Conservation (phyloP, 2,113 vertebrate genomes). For the Equus quagga region DNA sequence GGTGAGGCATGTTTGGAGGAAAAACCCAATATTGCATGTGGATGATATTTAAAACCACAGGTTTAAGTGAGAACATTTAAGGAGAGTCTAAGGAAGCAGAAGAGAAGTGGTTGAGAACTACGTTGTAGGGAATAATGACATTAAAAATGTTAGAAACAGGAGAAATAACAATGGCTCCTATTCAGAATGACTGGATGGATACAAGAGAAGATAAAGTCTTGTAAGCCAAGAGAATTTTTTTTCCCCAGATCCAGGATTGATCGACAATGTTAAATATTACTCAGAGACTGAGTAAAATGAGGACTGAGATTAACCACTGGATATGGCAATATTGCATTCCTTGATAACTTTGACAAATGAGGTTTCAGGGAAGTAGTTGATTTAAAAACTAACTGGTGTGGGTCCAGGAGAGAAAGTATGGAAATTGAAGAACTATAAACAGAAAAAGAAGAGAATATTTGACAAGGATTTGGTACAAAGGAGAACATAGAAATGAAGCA, state of each 20-base stretch:
- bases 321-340: not conserved
- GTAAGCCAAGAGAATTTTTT: not conserved
- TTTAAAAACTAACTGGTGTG: not conserved
- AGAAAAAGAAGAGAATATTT: not conserved
- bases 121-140: not conserved
- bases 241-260: not conserved
- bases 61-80: not conserved
- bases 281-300: not conserved
- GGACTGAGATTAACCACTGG: not conserved
- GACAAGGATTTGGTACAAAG: not conserved
- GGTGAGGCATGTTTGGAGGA: not conserved
- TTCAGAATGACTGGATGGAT: not conserved
- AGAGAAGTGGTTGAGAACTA: not conserved
- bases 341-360: not conserved
- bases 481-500: not conserved
- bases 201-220: not conserved
- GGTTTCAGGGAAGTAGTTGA: not conserved
- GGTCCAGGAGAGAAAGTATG: not conserved
- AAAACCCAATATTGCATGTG: not conserved
- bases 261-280: not conserved
- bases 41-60: not conserved
- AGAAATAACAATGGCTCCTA: not conserved
- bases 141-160: not conserved
- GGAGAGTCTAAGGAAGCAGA: not conserved
- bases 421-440: not conserved